These are phyloP conservation scores for Kobus ellipsiprymnus DNA, from an alignment of 2,113 vertebrate genomes.

Conservation along the genomic window DNA sequence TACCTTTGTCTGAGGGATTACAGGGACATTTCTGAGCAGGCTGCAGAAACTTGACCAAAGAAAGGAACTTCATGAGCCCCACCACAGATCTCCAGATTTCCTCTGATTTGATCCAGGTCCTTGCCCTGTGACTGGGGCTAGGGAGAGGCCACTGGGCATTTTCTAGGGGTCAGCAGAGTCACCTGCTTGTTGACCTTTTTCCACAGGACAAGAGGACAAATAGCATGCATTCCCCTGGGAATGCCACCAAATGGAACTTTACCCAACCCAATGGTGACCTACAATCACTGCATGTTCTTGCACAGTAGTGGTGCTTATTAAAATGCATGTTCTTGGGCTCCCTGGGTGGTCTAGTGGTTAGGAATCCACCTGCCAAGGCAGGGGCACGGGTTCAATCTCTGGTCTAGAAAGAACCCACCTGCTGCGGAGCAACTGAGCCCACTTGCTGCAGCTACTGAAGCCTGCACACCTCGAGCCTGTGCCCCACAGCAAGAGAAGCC, in stretches of 20 bases:
- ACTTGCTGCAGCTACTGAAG: neutral
- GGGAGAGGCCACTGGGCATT: neutral
- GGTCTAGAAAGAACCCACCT: neutral
- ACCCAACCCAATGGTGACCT: neutral
- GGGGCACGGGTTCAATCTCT: neutral
- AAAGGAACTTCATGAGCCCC: neutral
- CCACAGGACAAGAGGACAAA: neutral
- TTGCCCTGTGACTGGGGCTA: neutral
- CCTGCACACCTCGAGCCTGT: neutral
- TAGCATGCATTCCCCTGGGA: neutral
- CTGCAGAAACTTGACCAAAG: neutral
- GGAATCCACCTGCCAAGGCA: neutral
- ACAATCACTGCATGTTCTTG: neutral
- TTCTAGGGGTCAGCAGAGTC: neutral
- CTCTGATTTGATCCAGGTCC: neutral
- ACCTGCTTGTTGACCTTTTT: neutral
- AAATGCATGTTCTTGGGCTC: neutral
- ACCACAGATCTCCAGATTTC: neutral
- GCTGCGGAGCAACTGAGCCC: neutral
- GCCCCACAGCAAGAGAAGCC: neutral
- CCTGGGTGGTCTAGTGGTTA: neutral
- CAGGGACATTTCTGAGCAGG: neutral
- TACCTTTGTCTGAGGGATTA: neutral
- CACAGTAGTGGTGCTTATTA: neutral
- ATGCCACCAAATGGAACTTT: neutral